Conservation (phyloP, 2,113 vertebrate genomes). For the Solenodon paradoxus region DNA sequence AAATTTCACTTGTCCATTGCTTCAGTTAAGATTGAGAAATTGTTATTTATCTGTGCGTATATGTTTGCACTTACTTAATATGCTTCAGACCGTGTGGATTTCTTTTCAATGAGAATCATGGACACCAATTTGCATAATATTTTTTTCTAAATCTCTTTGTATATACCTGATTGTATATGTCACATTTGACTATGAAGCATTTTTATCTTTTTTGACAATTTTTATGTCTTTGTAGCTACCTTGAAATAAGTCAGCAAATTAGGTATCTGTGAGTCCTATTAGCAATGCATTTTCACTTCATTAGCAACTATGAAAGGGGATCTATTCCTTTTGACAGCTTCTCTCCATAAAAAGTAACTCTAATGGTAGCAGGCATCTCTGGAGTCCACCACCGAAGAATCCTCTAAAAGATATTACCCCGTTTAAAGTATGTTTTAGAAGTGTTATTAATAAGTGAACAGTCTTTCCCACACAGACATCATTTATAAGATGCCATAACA, state of each 20-base stretch:
- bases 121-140: background rate
- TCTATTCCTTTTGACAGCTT: constrained; percentile 53
- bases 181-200: background rate
- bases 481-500: background rate
- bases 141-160: constrained; percentile 23
- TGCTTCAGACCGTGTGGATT: background rate
- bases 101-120: constrained; percentile 4
- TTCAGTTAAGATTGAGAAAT: background rate
- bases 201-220: constrained; percentile 48
- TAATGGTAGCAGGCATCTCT: background rate
- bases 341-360: constrained; percentile 38
- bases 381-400: background rate
- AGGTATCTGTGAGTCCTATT: constrained; percentile 26
- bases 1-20: background rate
- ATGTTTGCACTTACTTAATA: background rate
- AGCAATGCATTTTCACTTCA: constrained; percentile 44
- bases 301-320: constrained; percentile 51
- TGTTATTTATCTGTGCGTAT: background rate
- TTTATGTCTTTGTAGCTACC: constrained; percentile 13
- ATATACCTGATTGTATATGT: background rate
- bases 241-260: constrained; percentile 37
- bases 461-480: background rate
- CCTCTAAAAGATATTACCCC: background rate
- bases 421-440: background rate
- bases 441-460: constrained; percentile 47